Evolutionary conservation across 2,113 vertebrate species (phyloP).

Genomic region (Hippocampus barbouri): DNA sequence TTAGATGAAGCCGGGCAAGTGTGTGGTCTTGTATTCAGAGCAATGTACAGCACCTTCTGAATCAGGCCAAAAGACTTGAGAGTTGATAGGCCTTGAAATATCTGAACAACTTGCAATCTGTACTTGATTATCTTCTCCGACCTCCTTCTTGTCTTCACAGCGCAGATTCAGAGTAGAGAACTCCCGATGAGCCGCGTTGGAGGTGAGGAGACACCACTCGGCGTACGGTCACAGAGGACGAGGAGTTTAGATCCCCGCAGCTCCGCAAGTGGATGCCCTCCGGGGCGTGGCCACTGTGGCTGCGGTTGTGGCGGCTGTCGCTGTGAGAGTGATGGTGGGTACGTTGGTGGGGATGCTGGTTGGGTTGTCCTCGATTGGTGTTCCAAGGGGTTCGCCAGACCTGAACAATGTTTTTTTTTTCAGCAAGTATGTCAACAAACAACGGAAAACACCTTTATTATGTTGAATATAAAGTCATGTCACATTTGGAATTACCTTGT

Average conservation of each 20-base stretch:
- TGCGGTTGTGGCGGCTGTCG: conserved; percentile 70
- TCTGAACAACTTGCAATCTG: not conserved
- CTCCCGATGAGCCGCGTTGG: conserved; percentile 78
- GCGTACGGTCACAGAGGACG: conserved; percentile 79
- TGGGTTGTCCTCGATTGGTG: conserved; percentile 52
- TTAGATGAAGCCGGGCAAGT: not conserved
- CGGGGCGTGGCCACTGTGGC: conserved; percentile 43
- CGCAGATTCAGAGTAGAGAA: conserved; percentile 79
- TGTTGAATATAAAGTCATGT: not conserved
- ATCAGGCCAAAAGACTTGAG: conserved; percentile 46
- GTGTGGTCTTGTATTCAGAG: conserved; percentile 23
- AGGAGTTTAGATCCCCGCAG: conserved; percentile 89
- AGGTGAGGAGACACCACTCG: conserved; percentile 73
- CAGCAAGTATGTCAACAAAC: not conserved
- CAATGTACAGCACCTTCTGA: conserved; percentile 53
- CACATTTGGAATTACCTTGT: no score
- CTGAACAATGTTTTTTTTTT: conserved; percentile 54
- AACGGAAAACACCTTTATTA: not conserved
- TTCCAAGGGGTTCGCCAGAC: conserved; percentile 73
- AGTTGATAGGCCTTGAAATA: not conserved
- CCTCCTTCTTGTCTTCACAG: conserved; percentile 60
- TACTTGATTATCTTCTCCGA: not conserved
- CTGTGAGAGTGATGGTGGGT: conserved; percentile 75
- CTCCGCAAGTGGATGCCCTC: conserved; percentile 89
- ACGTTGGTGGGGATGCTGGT: conserved; percentile 57